Conservation (phyloP, 2,888 invertebrate genomes). For the Argyresthia albistria region DNA sequence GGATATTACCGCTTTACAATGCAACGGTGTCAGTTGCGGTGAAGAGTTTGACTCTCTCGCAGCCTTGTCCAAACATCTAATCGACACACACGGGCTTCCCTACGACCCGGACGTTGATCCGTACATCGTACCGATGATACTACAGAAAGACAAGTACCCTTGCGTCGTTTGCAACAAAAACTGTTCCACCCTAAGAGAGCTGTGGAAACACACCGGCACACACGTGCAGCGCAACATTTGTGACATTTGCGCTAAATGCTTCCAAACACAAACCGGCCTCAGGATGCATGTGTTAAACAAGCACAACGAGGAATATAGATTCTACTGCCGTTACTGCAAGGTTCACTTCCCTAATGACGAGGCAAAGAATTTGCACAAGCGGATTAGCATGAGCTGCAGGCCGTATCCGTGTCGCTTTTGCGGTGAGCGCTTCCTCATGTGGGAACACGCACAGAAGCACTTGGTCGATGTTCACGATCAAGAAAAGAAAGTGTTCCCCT, state of each 20-base stretch:
- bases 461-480: conserved; percentile 7
- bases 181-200: neutral
- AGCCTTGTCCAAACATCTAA: conserved; percentile 6
- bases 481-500: conserved; percentile 6
- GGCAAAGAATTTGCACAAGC: conserved; percentile 7
- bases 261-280: conserved; percentile 8
- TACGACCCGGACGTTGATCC: neutral
- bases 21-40: neutral
- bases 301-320: neutral
- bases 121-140: neutral
- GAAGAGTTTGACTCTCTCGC: neutral
- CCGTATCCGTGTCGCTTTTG: conserved; percentile 6
- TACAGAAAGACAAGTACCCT: neutral
- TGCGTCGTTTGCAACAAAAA: conserved; percentile 6
- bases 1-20: neutral
- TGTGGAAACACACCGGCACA: conserved; percentile 1
- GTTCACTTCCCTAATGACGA: conserved; percentile 5
- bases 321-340: conserved; percentile 9
- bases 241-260: conserved; percentile 11
- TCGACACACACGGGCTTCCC: neutral
- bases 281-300: neutral
- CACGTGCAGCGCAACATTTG: conserved; percentile 8
- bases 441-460: conserved; percentile 7
- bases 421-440: conserved; percentile 7
- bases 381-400: conserved; percentile 8